Base-by-base conservation (phyloP, 2,113 vertebrate species). In the Hydropotes inermis region DNA sequence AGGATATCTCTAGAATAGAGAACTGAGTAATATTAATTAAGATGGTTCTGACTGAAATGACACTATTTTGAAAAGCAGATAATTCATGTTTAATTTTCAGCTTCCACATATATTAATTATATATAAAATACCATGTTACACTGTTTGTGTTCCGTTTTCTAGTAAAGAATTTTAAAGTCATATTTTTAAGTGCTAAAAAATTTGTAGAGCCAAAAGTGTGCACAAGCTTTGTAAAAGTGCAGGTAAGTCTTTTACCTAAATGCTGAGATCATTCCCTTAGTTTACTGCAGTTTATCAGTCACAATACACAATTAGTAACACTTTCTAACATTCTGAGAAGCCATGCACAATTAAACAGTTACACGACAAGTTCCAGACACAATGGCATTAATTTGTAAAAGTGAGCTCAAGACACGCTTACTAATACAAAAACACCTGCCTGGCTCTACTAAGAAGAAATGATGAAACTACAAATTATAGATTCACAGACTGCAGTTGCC, bases 401-500 rank as follows among this genome's bases (percentile, higher is more conserved):
- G 88, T 98, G 97, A 98, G 93, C 98, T 97, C 97, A 98, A 98
- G 97, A 99, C 99, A 99, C 98, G 95, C 98, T 97, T 96, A 98
- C 97, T 98, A 96, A 98, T 98, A 97, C 61, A 98, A 98, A 98
- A 98, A 97, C 99, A 99, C 99, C 99, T 99, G 99, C 99, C 99
- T 99, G 99, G 99, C 99, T 99, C 99, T 98, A 99, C 99, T 99
- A 96, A 99, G 99, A 98, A 99, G 98, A 90, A 98, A 99, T 98
- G 99, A 98, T 98, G 99, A 98, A 99, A 99, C 99, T 98, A 98
- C 98, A 98, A 98, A 98, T 99, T 99, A 99, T 97, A 99, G 99
- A 98, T 99, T 99, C 99, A 99, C 97, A 98, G 99, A 97, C 98
- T 98, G 99, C 97, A 99, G 99, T 81, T 99, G 99, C 99, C 99